phyloP scores from a whole-genome alignment of 2,888 invertebrate genomes.

The Calameuta idolon region DNA sequence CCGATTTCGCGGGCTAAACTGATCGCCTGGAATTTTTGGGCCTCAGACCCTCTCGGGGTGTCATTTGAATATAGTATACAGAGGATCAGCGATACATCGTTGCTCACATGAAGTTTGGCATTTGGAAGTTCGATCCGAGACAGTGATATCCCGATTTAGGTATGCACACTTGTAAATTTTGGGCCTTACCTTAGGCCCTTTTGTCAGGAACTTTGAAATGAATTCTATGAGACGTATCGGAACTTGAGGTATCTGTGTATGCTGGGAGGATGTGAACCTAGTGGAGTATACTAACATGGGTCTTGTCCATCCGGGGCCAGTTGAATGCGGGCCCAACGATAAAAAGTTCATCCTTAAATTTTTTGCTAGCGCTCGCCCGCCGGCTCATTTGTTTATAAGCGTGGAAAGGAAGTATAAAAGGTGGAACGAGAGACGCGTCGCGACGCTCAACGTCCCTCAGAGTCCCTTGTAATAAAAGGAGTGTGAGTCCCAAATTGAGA shows the following conservation, averaged over 20 bases:
- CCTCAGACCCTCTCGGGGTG: not conserved
- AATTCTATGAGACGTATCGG: not conserved
- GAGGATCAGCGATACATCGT: not conserved
- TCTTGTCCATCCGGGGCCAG: not conserved
- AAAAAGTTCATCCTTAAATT: slow-evolving; percentile 23
- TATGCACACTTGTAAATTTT: not conserved
- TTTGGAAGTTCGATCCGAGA: not conserved
- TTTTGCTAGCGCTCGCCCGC: slow-evolving; percentile 31
- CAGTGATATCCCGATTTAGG: not conserved
- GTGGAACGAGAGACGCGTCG: slow-evolving; percentile 12
- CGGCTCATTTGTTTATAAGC: slow-evolving; percentile 35
- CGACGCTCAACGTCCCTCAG: not conserved
- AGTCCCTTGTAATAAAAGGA: not conserved
- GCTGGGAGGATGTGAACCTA: not conserved
- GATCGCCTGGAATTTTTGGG: not conserved
- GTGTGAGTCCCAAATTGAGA: not conserved
- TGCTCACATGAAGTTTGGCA: not conserved
- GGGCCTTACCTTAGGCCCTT: not conserved
- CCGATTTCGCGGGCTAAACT: not conserved
- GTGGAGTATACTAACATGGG: not conserved
- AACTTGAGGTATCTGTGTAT: not conserved
- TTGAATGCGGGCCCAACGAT: not conserved
- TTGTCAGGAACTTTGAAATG: not conserved
- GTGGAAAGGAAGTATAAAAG: slow-evolving; percentile 35
- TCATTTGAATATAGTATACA: not conserved